Percentiles rank a stretch among this genome's conserved stretches.
Evolutionary conservation across 2,113 vertebrate genomes (phyloP).

Genomic region (Anoplopoma fimbria): DNA sequence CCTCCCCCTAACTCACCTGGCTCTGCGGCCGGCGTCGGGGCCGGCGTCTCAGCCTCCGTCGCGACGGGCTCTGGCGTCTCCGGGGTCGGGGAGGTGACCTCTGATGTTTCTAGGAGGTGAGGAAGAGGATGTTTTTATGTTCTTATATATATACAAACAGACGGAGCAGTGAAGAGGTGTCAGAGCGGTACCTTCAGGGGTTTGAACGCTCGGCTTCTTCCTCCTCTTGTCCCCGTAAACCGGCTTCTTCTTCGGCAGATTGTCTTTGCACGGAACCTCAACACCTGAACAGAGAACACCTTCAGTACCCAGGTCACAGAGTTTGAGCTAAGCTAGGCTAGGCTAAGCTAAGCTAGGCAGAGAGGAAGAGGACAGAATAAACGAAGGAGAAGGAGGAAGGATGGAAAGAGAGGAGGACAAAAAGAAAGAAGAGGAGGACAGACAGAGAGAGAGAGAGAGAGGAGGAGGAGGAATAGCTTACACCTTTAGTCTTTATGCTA

Average conservation of each 20-base stretch:
- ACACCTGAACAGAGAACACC: conserved; percentile 83
- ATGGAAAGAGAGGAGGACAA: no score
- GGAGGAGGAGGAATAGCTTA: no score
- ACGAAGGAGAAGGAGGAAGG: no score
- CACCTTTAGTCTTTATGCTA: no score
- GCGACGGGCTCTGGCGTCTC: conserved; percentile 82
- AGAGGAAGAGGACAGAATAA: no score
- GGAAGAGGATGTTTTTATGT: not conserved
- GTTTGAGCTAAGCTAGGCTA: no score
- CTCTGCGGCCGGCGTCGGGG: conserved; percentile 58
- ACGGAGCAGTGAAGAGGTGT: no score
- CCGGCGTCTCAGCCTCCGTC: conserved; percentile 64
- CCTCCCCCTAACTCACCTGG: conserved; percentile 61
- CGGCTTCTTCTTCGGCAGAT: conserved; percentile 95
- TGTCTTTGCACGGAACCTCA: conserved; percentile 98
- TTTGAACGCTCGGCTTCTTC: conserved; percentile 89
- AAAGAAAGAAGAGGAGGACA: no score
- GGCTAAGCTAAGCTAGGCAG: no score
- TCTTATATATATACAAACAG: no score
- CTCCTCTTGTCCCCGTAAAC: conserved; percentile 95
- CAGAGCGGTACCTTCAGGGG: conserved; percentile 85
- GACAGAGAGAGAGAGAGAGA: no score
- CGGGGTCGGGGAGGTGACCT: conserved; percentile 82
- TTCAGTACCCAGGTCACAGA: no score
- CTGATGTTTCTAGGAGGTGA: conserved; percentile 71